phyloP scores from a whole-genome alignment of 2,113 vertebrate genomes.

The Euleptes europaea region DNA sequence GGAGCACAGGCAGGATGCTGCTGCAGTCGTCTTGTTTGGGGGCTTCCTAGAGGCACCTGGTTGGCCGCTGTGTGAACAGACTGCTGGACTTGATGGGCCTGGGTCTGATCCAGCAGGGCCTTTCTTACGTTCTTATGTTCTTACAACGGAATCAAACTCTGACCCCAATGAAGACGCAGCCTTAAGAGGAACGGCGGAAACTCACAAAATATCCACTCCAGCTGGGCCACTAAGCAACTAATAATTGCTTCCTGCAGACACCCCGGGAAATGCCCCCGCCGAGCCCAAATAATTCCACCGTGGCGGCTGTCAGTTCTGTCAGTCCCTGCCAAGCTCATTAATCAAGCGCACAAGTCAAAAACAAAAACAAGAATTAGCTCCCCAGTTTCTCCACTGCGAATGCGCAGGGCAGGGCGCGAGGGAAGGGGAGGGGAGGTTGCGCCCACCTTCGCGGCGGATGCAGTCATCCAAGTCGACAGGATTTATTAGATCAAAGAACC shows the following conservation, averaged over 20 bases:
- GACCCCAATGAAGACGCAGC: not conserved
- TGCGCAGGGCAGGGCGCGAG: conserved; percentile 25
- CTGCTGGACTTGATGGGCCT: too few relatives aligned
- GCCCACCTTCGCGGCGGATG: conserved; percentile 33
- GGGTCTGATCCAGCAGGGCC: too few relatives aligned
- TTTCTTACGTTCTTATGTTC: too few relatives aligned
- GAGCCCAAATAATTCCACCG: conserved; percentile 55
- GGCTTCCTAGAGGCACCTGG: too few relatives aligned
- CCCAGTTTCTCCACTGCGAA: conserved; percentile 15
- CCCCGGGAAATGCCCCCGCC: conserved; percentile 46
- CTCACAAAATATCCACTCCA: conserved; percentile 17
- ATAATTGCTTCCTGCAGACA: conserved; percentile 56
- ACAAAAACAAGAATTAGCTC: conserved; percentile 52
- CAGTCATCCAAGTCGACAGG: conserved; percentile 33
- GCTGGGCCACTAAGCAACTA: conserved; percentile 35
- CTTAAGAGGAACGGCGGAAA: too few relatives aligned
- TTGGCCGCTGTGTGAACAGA: too few relatives aligned
- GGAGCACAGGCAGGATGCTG: too few relatives aligned
- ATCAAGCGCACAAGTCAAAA: conserved; percentile 69
- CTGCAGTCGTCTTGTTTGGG: too few relatives aligned
- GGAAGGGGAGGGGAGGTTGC: conserved; percentile 4
- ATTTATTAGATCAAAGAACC: conserved; percentile 64
- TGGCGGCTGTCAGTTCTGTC: conserved; percentile 77
- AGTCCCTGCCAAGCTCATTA: conserved; percentile 77
- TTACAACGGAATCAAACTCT: too few relatives aligned